A percentile compares a stretch with the other conserved stretches of the same genome.
These are phyloP conservation scores for Phortica magna DNA, from an alignment of 2,888 invertebrate genomes.

Conservation along the genomic window DNA sequence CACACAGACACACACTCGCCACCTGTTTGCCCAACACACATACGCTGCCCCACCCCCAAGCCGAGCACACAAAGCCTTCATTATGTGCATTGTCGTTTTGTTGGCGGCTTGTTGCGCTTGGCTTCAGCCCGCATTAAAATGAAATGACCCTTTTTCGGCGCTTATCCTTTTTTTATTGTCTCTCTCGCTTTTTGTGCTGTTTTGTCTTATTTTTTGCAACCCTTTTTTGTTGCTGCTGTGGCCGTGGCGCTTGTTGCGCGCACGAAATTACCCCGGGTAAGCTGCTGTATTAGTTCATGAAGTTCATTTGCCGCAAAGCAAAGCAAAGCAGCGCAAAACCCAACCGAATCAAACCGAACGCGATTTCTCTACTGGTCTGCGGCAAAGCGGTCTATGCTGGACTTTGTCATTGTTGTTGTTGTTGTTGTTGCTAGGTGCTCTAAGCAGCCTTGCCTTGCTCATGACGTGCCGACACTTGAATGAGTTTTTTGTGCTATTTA, in stretches of 20 bases:
- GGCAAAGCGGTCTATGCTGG: too few relatives aligned
- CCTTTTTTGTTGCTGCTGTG: not conserved
- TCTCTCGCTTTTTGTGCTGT: not conserved
- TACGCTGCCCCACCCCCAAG: not conserved
- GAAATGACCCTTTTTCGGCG: conserved; percentile 26
- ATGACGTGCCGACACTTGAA: not conserved
- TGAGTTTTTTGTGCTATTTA: not conserved
- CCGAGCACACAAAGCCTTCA: not conserved
- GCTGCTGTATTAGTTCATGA: conserved; percentile 51
- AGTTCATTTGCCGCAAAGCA: conserved; percentile 53
- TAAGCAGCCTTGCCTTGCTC: not conserved
- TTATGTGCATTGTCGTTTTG: conserved; percentile 26
- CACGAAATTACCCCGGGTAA: conserved; percentile 40
- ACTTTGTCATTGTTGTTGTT: not conserved
- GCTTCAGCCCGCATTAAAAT: conserved; percentile 33
- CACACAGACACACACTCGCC: not conserved
- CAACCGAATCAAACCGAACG: conserved; percentile 14
- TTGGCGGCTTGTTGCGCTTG: conserved; percentile 29
- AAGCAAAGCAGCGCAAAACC: too few relatives aligned
- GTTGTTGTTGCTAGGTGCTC: not conserved
- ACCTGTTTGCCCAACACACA: not conserved
- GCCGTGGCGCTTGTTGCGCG: conserved; percentile 21
- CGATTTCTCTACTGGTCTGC: conserved; percentile 21
- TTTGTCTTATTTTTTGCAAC: conserved; percentile 4
- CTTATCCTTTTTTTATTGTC: conserved; percentile 1